Evolutionary conservation across 2,113 vertebrate species (phyloP), one percentile per base, ranked within the genome.

Genomic region (Bos javanicus): DNA sequence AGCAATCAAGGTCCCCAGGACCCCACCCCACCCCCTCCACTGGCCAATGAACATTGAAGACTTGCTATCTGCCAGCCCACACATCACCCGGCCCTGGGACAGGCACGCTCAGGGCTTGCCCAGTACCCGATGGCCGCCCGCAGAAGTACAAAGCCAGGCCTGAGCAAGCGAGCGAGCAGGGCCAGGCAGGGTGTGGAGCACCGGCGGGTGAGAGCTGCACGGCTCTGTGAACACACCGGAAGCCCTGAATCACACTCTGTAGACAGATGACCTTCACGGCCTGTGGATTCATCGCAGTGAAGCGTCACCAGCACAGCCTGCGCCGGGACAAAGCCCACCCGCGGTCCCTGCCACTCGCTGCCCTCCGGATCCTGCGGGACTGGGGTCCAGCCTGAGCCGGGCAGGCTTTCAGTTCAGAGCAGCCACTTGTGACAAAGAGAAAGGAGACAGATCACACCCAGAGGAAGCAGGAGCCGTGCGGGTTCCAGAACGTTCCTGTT

Each of bases 11-110:
- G 39, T 23, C 28, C 26, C 26, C 83, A 36, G 30, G 23, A 26
- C 46, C 14, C 50, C 21, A 2, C n/a, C 28, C 33, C 5, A 13
- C 60, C 60, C 60, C 43, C 43, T 46, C 43, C 60, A 62, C 28
- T 67, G 62, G 62, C 11, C 1, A 1, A 7, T 30, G 33, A n/a
- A n/a, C n/a, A 0, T 2, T 1, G 0, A 33, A 2, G 4, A 17
- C 36, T 30, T 25, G 46, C 57, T 23, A 0, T 13, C 71, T 54
- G 57, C n/a, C 43, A 21, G 7, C 4, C 26, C 16, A 16, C 50
- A 9, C 13, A 9, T 7, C 67, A 39, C 80, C 82, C 11, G 6
- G 60, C 21, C 43, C 23, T 74, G 46, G 7, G 2, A 28, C 6
- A 26, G 28, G 15, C 80, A n/a, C 2, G 2, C 33, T 43, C 81